Percentiles rank a stretch among this genome's conserved stretches.
Evolutionary conservation across 2,797 vertebrate species (phyloP).

Genomic region (Chrysocyon brachyurus): DNA sequence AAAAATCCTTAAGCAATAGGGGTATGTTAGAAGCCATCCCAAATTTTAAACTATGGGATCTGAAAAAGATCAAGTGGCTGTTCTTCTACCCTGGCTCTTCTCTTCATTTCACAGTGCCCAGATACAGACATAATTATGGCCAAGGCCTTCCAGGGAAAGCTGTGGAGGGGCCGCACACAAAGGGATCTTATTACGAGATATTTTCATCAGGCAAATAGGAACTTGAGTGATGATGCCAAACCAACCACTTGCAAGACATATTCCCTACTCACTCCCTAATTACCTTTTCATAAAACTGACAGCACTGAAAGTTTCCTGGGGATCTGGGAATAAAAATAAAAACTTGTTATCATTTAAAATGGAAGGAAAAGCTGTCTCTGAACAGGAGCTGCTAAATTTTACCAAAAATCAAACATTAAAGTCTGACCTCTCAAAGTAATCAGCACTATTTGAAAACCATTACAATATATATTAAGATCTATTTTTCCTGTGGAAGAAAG

Average conservation of each 20-base stretch:
- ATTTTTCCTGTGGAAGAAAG: not conserved
- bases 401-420: constrained; percentile 29
- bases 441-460: not conserved
- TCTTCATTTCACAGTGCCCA: constrained; percentile 28
- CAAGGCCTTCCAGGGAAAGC: constrained; percentile 63
- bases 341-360: constrained; percentile 59
- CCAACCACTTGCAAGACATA: constrained; percentile 70
- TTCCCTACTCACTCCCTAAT: constrained; percentile 72
- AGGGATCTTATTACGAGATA: constrained; percentile 60
- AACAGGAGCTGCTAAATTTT: constrained; percentile 7
- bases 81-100: not conserved
- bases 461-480: constrained; percentile 6
- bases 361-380: constrained; percentile 47
- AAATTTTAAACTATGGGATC: not conserved
- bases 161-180: not conserved
- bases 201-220: constrained; percentile 77
- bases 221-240: constrained; percentile 75
- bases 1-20: not conserved
- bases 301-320: constrained; percentile 72
- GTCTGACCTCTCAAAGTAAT: constrained; percentile 36
- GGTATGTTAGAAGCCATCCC: not conserved
- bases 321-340: constrained; percentile 65
- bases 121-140: constrained; percentile 46
- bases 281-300: constrained; percentile 73
- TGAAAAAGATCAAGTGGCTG: constrained; percentile 10